Evolutionary conservation across 2,888 invertebrate species (phyloP).

Genomic region (Flexamia atlantica): DNA sequence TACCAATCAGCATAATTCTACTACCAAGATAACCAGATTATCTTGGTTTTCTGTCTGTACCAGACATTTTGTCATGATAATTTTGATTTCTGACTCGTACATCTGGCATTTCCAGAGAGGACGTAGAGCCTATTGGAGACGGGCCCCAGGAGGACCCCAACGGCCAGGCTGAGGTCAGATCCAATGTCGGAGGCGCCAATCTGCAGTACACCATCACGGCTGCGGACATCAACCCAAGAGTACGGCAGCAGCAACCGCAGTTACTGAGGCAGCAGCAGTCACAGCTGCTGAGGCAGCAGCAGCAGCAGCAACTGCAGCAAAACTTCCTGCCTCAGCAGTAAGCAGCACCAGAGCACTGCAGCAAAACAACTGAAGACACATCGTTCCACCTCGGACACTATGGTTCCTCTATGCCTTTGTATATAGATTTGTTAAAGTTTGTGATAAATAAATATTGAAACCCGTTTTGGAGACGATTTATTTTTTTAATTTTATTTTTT

Average conservation of each 20-base stretch:
- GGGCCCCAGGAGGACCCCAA: conserved; percentile 75
- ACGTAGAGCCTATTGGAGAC: conserved; percentile 75
- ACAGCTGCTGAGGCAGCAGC: conserved; percentile 72
- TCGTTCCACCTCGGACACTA: not conserved
- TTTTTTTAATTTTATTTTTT: no score
- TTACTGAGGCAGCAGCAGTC: not conserved
- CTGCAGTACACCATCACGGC: conserved; percentile 74
- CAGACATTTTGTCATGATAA: no score
- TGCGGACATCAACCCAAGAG: conserved; percentile 70
- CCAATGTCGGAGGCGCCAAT: conserved; percentile 74
- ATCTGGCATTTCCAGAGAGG: conserved; percentile 73
- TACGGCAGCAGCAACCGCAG: not conserved
- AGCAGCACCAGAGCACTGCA: not conserved
- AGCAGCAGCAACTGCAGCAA: not conserved
- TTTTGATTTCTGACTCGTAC: no score
- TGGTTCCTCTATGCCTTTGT: conserved; percentile 6
- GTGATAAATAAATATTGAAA: conserved; percentile 13
- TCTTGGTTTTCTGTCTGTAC: no score
- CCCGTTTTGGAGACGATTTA: no score
- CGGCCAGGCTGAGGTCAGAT: conserved; percentile 74
- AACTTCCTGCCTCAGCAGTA: not conserved
- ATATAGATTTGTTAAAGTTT: conserved; percentile 11
- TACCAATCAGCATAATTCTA: no score
- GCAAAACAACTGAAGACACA: not conserved
- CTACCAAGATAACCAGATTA: no score